Evolutionary conservation across 2,797 vertebrate genomes (phyloP).

Genomic region (Pipistrellus nathusii): DNA sequence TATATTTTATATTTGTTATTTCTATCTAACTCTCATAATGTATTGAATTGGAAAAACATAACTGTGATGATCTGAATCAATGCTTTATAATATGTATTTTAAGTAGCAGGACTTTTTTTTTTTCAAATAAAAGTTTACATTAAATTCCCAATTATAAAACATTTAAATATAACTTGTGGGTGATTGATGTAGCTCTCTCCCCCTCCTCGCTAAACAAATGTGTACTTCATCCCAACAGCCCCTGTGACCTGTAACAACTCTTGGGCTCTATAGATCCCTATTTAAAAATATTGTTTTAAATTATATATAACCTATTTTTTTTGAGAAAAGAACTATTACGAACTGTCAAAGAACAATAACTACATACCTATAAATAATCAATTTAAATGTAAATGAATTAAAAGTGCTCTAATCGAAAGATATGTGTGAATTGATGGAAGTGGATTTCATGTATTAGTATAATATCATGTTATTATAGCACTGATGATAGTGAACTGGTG

Average conservation of each 20-base stretch:
- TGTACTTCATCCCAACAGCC: background rate
- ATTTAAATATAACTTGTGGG: background rate
- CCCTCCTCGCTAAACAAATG: background rate
- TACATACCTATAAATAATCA: no score
- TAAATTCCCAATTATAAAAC: background rate
- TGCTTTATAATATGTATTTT: slow-evolving; percentile 34
- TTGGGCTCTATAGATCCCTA: background rate
- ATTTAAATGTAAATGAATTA: no score
- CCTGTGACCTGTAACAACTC: background rate
- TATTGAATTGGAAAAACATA: background rate
- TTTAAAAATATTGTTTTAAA: background rate
- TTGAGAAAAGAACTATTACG: background rate
- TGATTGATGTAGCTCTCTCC: background rate
- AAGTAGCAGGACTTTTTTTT: slow-evolving; percentile 20
- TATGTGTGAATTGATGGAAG: background rate
- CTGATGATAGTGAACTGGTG: no score
- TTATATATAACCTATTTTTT: slow-evolving; percentile 24
- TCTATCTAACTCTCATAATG: background rate
- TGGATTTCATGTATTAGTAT: background rate
- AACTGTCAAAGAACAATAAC: background rate
- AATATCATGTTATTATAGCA: background rate
- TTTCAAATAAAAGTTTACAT: background rate
- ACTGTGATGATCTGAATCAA: background rate
- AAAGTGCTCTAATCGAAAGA: no score
- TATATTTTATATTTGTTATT: slow-evolving; percentile 41